Base-by-base conservation (phyloP, 2,113 vertebrate species). In the Ellobius talpinus region DNA sequence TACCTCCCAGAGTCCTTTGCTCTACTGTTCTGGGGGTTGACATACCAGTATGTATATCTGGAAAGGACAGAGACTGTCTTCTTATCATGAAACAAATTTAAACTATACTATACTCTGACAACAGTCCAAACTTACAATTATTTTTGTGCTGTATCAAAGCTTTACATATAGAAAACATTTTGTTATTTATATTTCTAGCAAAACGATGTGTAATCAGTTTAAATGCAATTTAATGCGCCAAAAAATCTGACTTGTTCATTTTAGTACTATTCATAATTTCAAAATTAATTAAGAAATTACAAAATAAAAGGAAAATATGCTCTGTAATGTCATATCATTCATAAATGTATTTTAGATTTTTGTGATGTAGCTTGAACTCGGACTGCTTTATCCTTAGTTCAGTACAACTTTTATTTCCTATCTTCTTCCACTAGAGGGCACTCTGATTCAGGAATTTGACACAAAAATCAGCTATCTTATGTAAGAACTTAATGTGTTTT, bases 391-490 rank as follows among this genome's bases (percentile, higher is more conserved):
- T 87, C 79, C 19, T 93, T 81, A 72, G 39, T 95, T 95, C 58
- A 82, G 8, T 93, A 70, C 88, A 91, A 74, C 95, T 78, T 91
- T 58, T 93, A 97, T 31, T 95, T 94, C 65, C 90, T 93, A 63
- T 96, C 98, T 97, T 98, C 96, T 98, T 98, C 98, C 99, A 98
- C 97, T 97, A 99, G 99, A 98, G 98, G 99, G 99, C 98, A 98
- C 98, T 98, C 98, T 98, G 97, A 97, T 95, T 98, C 98, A 99
- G 97, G 98, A 97, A 97, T 98, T 98, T 98, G 97, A 98, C 97
- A 98, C 73, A 98, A 98, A 98, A 97, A 96, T 93, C 95, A 98
- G 94, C 97, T 94, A 96, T 98, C 92, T 98, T 98, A 98, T 90
- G 5, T 97, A 98, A 98, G 91, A 95, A 50, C 93, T 97, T 95